These are phyloP conservation scores for Ctenoplectra terminalis DNA, from an alignment of 1,140 invertebrate genomes.

Conservation along the genomic window DNA sequence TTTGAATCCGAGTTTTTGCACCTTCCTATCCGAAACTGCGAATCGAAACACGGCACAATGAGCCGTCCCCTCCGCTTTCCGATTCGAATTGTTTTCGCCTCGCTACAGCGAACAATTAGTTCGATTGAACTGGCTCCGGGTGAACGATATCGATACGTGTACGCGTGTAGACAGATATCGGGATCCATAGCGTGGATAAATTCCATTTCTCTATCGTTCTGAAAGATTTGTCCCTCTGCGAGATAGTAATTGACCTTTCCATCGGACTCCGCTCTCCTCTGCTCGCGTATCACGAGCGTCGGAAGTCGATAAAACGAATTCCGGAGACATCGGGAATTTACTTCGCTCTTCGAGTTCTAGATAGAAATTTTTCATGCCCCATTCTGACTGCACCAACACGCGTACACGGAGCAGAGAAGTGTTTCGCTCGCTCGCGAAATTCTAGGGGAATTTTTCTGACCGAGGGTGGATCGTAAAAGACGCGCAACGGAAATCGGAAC, in stretches of 20 bases:
- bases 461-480: background rate
- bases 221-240: background rate
- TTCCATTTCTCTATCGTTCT: background rate
- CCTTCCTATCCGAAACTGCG: background rate
- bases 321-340: background rate
- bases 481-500: background rate
- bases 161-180: background rate
- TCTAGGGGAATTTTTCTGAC: background rate
- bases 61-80: background rate
- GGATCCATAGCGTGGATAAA: background rate
- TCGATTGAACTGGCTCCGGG: background rate
- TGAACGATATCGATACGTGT: background rate
- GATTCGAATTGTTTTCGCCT: background rate
- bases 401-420: too few species aligned
- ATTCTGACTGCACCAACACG: background rate
- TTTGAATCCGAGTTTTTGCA: constrained; percentile 24
- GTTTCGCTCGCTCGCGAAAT: background rate
- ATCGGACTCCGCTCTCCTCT: background rate
- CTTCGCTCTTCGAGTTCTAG: background rate
- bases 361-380: background rate
- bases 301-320: constrained; percentile 13
- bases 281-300: background rate
- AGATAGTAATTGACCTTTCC: constrained; percentile 22
- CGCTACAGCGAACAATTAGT: background rate
- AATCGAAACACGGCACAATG: background rate